phyloP scores from a whole-genome alignment of 92 coral and sea anemone species.

The Parazoanthus darwini region DNA sequence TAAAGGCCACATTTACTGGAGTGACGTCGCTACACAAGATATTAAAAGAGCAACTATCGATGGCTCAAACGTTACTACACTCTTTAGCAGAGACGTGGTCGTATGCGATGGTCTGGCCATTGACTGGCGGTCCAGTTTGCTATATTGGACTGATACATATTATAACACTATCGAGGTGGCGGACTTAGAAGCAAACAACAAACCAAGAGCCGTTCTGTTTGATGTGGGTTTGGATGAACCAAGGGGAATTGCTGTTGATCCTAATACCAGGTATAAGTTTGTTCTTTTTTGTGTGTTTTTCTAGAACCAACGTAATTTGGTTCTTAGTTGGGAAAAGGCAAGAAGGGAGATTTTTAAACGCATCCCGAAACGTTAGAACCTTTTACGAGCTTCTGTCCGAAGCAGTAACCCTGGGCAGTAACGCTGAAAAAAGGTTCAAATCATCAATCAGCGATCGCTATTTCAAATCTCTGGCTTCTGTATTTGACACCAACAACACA shows the following conservation, averaged over 20 bases:
- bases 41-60: constrained; percentile 43
- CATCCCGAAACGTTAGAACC: no score
- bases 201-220: not conserved
- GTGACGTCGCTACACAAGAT: constrained; percentile 17
- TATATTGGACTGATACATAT: constrained; percentile 51
- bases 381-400: no score
- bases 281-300: not conserved
- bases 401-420: no score
- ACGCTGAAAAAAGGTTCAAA: no score
- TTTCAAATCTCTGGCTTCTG: no score
- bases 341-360: no score
- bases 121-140: constrained; percentile 45
- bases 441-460: no score
- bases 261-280: not conserved
- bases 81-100: constrained; percentile 17
- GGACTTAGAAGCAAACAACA: constrained; percentile 1
- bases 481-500: no score
- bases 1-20: constrained; percentile 26
- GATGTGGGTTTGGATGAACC: not conserved
- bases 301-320: not conserved
- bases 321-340: not conserved
- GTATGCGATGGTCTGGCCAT: constrained; percentile 48
- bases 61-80: constrained; percentile 25
- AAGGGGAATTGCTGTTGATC: constrained; percentile 22
- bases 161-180: constrained; percentile 39